Evolutionary conservation across 2,113 vertebrate genomes (phyloP).

Genomic region (Tachysurus fulvidraco): DNA sequence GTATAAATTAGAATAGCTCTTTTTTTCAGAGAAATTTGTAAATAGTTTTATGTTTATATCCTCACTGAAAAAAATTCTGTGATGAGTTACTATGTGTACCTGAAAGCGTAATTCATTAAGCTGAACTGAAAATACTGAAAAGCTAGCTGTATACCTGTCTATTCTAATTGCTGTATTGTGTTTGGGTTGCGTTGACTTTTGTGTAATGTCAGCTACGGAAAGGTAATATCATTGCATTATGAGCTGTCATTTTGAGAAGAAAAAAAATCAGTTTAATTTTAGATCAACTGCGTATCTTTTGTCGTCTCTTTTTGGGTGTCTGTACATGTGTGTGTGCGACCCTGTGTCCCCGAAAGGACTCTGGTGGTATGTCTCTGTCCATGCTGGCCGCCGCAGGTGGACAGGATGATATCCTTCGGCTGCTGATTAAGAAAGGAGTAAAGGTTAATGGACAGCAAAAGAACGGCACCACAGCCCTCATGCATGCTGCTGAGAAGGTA

Average conservation of each 20-base stretch:
- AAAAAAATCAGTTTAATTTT: neutral
- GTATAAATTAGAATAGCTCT: neutral
- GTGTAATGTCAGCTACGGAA: neutral
- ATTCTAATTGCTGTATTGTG: neutral
- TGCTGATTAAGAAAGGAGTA: slow-evolving; percentile 91
- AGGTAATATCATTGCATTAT: neutral
- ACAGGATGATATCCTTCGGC: slow-evolving; percentile 89
- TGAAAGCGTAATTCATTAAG: neutral
- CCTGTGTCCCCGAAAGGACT: slow-evolving; percentile 75
- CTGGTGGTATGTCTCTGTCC: slow-evolving; percentile 91
- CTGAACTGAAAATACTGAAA: neutral
- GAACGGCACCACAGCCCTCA: slow-evolving; percentile 92
- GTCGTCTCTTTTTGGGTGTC: neutral
- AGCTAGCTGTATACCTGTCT: neutral
- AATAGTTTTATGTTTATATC: neutral
- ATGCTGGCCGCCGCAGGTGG: slow-evolving; percentile 95
- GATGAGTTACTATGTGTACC: neutral
- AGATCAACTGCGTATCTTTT: neutral
- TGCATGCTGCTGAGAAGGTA: slow-evolving; percentile 96
- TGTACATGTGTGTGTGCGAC: neutral
- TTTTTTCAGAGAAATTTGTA: neutral
- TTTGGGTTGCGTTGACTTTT: neutral
- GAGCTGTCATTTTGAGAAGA: neutral
- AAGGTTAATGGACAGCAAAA: slow-evolving; percentile 89
- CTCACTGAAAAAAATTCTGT: neutral